Percentiles rank a stretch among this genome's conserved stretches.
Conservation (phyloP, 2,888 invertebrate species). For the Halictus ligatus region DNA sequence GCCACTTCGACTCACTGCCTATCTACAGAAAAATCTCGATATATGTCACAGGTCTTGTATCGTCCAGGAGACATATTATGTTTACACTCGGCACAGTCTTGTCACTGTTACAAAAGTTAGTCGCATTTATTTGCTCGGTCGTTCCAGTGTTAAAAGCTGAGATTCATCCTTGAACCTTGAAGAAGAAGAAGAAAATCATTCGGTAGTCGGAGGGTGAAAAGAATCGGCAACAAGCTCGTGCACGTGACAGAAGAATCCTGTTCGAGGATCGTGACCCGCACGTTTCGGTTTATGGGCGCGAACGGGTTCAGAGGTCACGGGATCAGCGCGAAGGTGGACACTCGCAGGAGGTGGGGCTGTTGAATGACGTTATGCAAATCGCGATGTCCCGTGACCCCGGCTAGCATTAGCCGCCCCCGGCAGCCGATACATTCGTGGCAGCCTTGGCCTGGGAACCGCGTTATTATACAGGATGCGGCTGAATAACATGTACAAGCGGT, state of each 20-base stretch:
- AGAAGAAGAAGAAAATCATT: too few relatives aligned
- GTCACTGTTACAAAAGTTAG: too few relatives aligned
- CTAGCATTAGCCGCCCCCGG: conserved; percentile 53
- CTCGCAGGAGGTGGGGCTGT: conserved; percentile 34
- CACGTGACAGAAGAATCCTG: conserved; percentile 47
- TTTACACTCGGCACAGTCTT: too few relatives aligned
- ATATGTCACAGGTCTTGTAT: too few relatives aligned
- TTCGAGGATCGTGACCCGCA: conserved; percentile 41
- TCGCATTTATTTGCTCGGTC: too few relatives aligned
- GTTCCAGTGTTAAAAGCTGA: too few relatives aligned
- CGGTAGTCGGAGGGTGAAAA: neutral
- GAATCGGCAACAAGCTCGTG: neutral
- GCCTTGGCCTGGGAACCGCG: conserved; percentile 61
- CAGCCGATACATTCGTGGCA: conserved; percentile 32
- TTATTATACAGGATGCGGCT: too few relatives aligned
- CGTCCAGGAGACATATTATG: too few relatives aligned
- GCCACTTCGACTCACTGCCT: neutral
- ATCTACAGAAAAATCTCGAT: too few relatives aligned
- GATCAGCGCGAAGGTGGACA: conserved; percentile 59
- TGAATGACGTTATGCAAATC: conserved; percentile 66
- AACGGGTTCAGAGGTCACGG: conserved; percentile 53
- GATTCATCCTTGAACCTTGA: too few relatives aligned
- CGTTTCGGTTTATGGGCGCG: conserved; percentile 62
- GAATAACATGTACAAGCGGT: too few relatives aligned
- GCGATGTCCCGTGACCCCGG: conserved; percentile 63